Evolutionary conservation across 2,888 invertebrate species (phyloP).

Genomic region (Lissocephala sabroskyi): DNA sequence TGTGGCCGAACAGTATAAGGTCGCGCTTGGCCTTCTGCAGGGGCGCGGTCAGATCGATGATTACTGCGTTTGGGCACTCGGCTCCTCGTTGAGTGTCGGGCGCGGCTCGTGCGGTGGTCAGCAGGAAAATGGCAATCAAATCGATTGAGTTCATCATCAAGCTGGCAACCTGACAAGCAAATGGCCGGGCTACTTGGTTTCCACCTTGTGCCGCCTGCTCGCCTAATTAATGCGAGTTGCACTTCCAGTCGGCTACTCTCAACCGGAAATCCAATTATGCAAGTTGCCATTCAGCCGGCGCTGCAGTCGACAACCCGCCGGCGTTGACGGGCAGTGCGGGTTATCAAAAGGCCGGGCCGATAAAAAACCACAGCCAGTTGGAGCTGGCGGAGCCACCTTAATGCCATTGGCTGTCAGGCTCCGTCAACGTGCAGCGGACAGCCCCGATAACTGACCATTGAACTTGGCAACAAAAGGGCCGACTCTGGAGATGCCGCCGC

Average conservation of each 20-base stretch:
- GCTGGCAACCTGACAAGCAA: no score
- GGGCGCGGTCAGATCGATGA: not conserved
- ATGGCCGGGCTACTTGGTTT: no score
- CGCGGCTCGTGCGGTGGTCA: no score
- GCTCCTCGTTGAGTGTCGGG: no score
- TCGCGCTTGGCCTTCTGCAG: not conserved
- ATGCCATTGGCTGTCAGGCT: no score
- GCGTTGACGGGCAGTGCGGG: not conserved
- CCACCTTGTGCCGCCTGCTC: no score
- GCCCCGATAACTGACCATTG: conserved; percentile 1
- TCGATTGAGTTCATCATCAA: no score
- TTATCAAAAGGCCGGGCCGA: not conserved
- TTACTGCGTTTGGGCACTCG: no score
- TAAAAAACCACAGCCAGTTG: no score
- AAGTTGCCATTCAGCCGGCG: not conserved
- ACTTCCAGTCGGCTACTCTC: not conserved
- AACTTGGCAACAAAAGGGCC: conserved; percentile 30
- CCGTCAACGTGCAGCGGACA: not conserved
- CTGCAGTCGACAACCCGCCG: not conserved
- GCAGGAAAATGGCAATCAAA: no score
- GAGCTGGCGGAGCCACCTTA: no score
- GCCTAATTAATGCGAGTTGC: not conserved
- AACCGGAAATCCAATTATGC: conserved; percentile 13
- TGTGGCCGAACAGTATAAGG: not conserved
- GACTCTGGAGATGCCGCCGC: not conserved